Conservation (phyloP, 2,888 invertebrate species). For the Polymixis lichenea region DNA sequence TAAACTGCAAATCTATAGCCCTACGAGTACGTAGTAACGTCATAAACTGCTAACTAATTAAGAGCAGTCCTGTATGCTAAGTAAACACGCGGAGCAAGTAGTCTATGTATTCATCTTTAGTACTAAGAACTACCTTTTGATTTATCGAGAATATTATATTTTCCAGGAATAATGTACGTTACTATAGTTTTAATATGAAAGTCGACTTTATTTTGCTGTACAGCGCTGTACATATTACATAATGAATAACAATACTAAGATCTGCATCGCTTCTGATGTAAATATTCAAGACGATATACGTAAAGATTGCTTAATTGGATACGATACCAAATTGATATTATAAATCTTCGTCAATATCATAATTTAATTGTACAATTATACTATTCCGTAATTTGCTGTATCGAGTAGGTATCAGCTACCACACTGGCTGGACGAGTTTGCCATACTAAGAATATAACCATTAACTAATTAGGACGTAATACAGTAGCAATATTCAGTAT, state of each 20-base stretch:
- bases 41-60: conserved; percentile 37
- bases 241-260: not conserved
- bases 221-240: not conserved
- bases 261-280: not conserved
- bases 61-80: conserved; percentile 11
- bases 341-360: not conserved
- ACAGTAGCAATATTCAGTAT: not conserved
- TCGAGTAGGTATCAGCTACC: not conserved
- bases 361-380: conserved; percentile 2
- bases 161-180: conserved; percentile 1
- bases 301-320: not conserved
- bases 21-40: not conserved
- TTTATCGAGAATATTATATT: not conserved
- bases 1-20: conserved; percentile 2
- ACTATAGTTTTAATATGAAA: not conserved
- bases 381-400: not conserved
- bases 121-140: not conserved
- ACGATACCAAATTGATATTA: not conserved
- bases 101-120: conserved; percentile 6
- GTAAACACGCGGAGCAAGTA: conserved; percentile 6
- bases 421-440: not conserved
- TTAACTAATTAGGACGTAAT: conserved; percentile 11
- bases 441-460: not conserved
- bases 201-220: not conserved
- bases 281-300: conserved; percentile 4